Conservation (phyloP, 2,113 vertebrate species). For the Holacanthus passer region DNA sequence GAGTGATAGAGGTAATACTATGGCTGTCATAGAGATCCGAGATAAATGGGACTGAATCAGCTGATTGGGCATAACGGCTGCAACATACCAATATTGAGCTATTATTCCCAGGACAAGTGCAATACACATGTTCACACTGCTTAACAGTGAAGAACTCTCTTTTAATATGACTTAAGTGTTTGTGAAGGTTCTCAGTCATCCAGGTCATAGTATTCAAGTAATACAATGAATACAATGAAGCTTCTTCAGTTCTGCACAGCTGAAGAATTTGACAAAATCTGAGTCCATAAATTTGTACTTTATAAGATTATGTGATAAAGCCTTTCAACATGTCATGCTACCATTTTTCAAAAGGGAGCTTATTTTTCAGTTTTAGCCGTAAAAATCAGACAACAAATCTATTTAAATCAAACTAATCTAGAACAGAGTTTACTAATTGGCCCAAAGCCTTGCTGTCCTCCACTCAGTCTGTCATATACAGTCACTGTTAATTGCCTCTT, state of each 20-base stretch:
- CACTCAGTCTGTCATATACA: background rate
- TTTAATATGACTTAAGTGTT: background rate
- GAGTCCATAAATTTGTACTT: background rate
- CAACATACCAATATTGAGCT: background rate
- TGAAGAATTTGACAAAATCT: background rate
- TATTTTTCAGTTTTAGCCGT: background rate
- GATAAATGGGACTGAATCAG: background rate
- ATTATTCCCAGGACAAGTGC: background rate
- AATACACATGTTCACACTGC: background rate
- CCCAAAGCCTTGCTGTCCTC: background rate
- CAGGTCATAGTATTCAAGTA: no score
- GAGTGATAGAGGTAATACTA: constrained; percentile 7
- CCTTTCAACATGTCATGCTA: background rate
- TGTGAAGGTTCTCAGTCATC: no score
- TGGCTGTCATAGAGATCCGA: constrained; percentile 24
- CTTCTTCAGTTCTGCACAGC: no score
- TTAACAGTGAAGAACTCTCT: background rate
- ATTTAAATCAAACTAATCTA: background rate
- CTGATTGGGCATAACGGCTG: background rate
- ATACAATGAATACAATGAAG: no score
- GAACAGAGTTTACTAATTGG: background rate
- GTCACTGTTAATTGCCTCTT: background rate
- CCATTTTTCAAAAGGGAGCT: background rate
- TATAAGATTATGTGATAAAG: background rate
- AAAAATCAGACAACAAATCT: background rate